Evolutionary conservation across 1,140 invertebrate genomes (phyloP), one percentile per base, ranked within the genome.

Genomic region (Oryzaephilus surinamensis): DNA sequence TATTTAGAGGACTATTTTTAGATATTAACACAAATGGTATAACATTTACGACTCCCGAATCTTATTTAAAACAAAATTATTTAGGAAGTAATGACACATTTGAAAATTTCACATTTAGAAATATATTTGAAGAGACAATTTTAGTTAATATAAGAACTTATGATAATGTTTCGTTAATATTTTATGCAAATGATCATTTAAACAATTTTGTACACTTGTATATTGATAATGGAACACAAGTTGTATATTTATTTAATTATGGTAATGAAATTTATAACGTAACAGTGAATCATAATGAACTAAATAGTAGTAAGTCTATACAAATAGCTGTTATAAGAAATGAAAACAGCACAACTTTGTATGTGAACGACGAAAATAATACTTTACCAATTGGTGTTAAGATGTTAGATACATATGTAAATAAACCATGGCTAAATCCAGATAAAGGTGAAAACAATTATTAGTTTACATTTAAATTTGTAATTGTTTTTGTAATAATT

Each of bases 151-250:
- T 95, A 28, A 66, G 90, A 43, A 95, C 90, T 0, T 90, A 89
- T 54, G 84, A 89, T 48, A 70, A 72, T 18, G 74, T 82, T 46
- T 81, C 86, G 0, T 57, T 94, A 35, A 77, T 96, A 13, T 65
- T 95, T 1, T 94, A 94, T 53, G 85, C 87, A 4, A 90, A 93
- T 57, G 91, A 95, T 65, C 83, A 93, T 62, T 67, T 91, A 23
- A 93, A 93, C 50, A 96, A 96, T 61, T 95, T 96, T 61, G 78
- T 92, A 24, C 89, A 94, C 61, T 60, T 95, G 6, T 89, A 88
- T 60, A 78, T 94, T 18, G 75, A 79, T 37, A 77, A 82, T 41
- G 79, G 78, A 1, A 77, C 66, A 48, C 43, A 48, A 70, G 73
- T 92, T 4, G 75, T 87, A 1, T 90, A 89, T 53, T 67, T 88